Evolutionary conservation across 92 coral and sea anemone species (phyloP).

Genomic region (Bergia sp.): DNA sequence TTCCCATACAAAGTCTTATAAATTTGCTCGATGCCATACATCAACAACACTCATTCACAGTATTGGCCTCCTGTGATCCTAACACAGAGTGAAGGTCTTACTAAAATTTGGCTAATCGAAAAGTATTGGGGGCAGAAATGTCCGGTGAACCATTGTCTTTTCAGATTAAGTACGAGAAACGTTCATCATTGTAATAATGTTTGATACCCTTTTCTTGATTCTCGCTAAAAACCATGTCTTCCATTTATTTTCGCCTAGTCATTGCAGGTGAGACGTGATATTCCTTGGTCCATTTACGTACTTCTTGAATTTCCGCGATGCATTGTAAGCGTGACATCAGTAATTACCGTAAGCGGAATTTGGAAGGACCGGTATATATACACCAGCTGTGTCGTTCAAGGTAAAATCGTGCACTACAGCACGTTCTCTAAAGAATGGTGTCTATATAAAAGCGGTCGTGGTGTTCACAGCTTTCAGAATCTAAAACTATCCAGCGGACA

Average conservation of each 20-base stretch:
- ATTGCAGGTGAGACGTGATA: neutral
- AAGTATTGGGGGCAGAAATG: too few relatives aligned
- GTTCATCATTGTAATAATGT: too few relatives aligned
- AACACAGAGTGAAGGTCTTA: too few relatives aligned
- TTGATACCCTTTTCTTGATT: too few relatives aligned
- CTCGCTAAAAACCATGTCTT: neutral
- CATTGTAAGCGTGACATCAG: neutral
- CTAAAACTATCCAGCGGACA: neutral
- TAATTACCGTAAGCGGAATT: neutral
- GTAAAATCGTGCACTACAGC: slow-evolving; percentile 18
- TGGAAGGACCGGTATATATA: too few relatives aligned
- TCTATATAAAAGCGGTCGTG: slow-evolving; percentile 2
- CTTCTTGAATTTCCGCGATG: neutral
- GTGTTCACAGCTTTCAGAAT: neutral
- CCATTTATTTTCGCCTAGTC: neutral
- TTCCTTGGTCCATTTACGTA: neutral
- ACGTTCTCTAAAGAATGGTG: neutral
- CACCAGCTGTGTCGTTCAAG: slow-evolving; percentile 20
- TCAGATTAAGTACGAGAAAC: too few relatives aligned
- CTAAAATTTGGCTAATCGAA: too few relatives aligned
- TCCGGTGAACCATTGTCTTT: too few relatives aligned
- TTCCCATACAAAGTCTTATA: too few relatives aligned
- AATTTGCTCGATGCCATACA: too few relatives aligned
- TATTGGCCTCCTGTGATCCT: too few relatives aligned
- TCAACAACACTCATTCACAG: too few relatives aligned